Evolutionary conservation across 2,113 vertebrate genomes (phyloP).

Genomic region (Psettodes erumei): DNA sequence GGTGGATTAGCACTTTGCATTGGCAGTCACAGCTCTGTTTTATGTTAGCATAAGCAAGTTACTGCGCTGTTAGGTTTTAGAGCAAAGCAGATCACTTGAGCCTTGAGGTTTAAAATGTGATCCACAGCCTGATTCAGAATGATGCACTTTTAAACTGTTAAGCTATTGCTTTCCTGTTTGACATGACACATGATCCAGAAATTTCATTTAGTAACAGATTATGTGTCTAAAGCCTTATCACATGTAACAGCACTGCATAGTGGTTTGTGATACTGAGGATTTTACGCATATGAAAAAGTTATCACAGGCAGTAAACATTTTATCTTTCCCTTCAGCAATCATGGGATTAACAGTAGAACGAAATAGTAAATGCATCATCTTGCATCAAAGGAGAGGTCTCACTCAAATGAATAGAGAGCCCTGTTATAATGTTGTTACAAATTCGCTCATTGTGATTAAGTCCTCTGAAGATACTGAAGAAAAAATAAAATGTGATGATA

Average conservation of each 20-base stretch:
- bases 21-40: constrained; percentile 29
- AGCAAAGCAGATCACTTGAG: background rate
- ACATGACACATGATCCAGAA: constrained; percentile 3
- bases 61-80: background rate
- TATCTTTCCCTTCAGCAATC: background rate
- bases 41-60: constrained; percentile 10
- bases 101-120: background rate
- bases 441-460: too few species aligned
- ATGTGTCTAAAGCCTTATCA: background rate
- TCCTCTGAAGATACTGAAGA: background rate
- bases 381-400: too few species aligned
- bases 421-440: too few species aligned
- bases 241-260: background rate
- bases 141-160: background rate
- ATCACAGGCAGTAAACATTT: background rate
- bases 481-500: background rate
- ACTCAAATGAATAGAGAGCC: too few species aligned
- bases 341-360: too few species aligned
- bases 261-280: background rate
- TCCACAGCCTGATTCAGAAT: constrained; percentile 15
- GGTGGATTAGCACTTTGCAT: constrained; percentile 5
- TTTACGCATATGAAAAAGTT: too few species aligned
- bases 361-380: too few species aligned
- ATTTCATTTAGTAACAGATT: background rate
- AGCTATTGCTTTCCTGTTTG: background rate